Base-by-base conservation (phyloP, 2,888 invertebrate genomes). In the Dicranocentrus wangi region DNA sequence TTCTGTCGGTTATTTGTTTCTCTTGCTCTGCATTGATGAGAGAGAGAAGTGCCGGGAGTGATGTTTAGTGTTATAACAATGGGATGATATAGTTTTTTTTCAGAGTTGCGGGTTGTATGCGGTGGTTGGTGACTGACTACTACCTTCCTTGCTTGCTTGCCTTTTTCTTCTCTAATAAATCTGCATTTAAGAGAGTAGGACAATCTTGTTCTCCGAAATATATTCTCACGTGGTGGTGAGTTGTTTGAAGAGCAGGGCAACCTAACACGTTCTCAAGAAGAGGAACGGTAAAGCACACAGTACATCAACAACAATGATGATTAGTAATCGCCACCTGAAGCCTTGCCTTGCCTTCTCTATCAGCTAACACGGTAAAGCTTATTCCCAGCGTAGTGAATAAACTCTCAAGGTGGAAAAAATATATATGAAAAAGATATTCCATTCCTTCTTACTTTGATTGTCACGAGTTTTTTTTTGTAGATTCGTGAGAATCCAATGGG, bases 381-480 rank as follows among this genome's bases (percentile, higher is more conserved):
- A n/a, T 21, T 66, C 42, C 51, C 15, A 51, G 17, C 27, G 53
- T n/a, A 55, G n/a, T 23, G 60, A 23, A 23, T 23, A 55, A 23
- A 42, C 23, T 39, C 25, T 70, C 27, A 71, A 47, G 60, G 47
- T 61, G 47, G 17, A 60, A 60, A 71, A 19, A 69, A n/a, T n/a
- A n/a, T n/a, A n/a, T n/a, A n/a, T n/a, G n/a, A n/a, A n/a, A n/a
- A n/a, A n/a, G n/a, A n/a, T n/a, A n/a, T n/a, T n/a, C n/a, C n/a
- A n/a, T n/a, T 51, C n/a, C 1, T n/a, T 17, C 19, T 51, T 58
- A 43, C 60, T 60, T 39, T 55, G 69, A 61, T 19, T 71, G 71
- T 71, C 71, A 71, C 71, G 71, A 71, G 60, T 60, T 71, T 32
- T n/a, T n/a, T n/a, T n/a, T 70, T 25, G 58, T 13, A 17, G 15